These are phyloP conservation scores for Aquatica leii DNA, from an alignment of 2,888 invertebrate species.

Conservation along the genomic window DNA sequence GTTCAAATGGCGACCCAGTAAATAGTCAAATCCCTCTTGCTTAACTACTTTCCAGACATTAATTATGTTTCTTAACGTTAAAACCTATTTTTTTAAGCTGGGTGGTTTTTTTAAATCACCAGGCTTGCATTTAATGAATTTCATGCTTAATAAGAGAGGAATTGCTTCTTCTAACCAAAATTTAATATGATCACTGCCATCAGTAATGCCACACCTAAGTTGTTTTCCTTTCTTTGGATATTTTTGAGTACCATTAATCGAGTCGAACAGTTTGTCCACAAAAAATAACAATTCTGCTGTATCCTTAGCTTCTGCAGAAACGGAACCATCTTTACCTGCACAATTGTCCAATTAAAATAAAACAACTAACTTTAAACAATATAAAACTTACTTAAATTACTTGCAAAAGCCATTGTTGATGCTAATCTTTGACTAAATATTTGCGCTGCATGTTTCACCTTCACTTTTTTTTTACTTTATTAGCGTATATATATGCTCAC, in stretches of 20 bases:
- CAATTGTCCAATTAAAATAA: background rate
- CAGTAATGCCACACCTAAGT: conserved; percentile 3
- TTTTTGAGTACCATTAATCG: conserved; percentile 18
- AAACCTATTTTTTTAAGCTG: background rate
- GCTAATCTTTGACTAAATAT: conserved; percentile 30
- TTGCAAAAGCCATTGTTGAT: conserved; percentile 19
- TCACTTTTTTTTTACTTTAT: conserved; percentile 1
- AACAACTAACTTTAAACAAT: background rate
- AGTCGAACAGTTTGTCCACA: conserved; percentile 15
- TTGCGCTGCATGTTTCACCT: conserved; percentile 26
- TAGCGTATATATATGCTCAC: conserved; percentile 11
- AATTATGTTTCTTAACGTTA: conserved; percentile 7
- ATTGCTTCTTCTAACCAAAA: conserved; percentile 1
- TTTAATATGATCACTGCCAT: background rate
- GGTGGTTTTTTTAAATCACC: background rate
- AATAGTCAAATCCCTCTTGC: background rate
- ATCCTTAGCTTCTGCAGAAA: background rate
- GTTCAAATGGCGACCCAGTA: conserved; percentile 7
- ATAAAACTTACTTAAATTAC: conserved; percentile 22
- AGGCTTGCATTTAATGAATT: background rate
- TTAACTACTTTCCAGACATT: conserved; percentile 2
- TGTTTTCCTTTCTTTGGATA: background rate
- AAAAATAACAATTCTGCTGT: conserved; percentile 12
- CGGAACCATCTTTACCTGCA: background rate
- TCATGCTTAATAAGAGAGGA: background rate